Evolutionary conservation across 2,888 invertebrate genomes (phyloP), one percentile per base, ranked within the genome.

Genomic region (Athetis lepigone): DNA sequence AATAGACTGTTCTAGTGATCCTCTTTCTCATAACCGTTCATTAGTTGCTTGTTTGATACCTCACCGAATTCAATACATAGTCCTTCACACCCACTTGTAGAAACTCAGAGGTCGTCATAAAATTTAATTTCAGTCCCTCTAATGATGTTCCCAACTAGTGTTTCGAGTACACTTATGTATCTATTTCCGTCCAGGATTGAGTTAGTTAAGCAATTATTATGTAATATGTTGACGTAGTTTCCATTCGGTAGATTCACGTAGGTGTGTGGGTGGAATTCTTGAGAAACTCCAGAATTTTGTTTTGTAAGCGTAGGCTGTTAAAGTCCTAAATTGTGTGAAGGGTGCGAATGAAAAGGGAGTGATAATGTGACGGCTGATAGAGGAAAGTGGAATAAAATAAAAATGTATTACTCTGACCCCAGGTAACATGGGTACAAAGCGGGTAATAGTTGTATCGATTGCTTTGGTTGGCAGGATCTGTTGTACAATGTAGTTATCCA

Each of bases 141-240:
- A 36, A 68, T 25, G 9, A 21, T 36, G 46, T 36, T 27, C 27
- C 27, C 29, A 13, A 61, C 62, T 49, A 61, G 29, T 29, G 8
- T 47, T 36, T 36, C 7, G 18, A 13, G 19, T 27, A 16, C 46
- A 36, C 40, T 39, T 42, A 13, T 16, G 27, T 36, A 13, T 23
- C 62, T 43, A 36, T 65, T 47, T 29, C 21, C 23, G n/a, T 37
- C 4, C 23, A 47, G n/a, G 16, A n/a, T 18, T 16, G 21, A 47
- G 11, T 33, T 46, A 40, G 33, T 21, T 27, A 27, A 39, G 25
- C 37, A 33, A 36, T 65, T 27, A 27, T 19, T 4, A 5, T 62
- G 39, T 23, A 18, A 23, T 8, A 0, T 36, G 18, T 36, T 55
- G n/a, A 19, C 9, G 27, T 40, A 4, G 25, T 11, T 36, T 29